phyloP scores from a whole-genome alignment of 2,797 vertebrate species.

The Podarcis siculus region DNA sequence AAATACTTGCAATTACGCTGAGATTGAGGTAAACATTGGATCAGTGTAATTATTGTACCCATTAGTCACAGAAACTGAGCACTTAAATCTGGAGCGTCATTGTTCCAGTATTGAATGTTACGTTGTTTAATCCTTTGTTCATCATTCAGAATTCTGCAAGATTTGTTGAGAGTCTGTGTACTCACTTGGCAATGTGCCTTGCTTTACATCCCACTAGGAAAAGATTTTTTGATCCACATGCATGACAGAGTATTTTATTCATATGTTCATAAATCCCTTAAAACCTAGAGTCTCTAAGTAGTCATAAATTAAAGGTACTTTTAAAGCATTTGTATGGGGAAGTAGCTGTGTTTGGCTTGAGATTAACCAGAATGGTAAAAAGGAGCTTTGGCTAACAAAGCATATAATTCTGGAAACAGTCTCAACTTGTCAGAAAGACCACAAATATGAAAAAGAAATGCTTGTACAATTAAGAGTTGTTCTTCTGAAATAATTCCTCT shows the following conservation, averaged over 20 bases:
- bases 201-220: constrained; percentile 7
- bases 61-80: neutral
- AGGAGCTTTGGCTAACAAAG: constrained; percentile 59
- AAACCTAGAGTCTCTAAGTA: constrained; percentile 41
- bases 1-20: neutral
- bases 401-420: constrained; percentile 20
- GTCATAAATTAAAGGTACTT: constrained; percentile 56
- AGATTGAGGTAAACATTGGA: neutral
- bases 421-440: constrained; percentile 1
- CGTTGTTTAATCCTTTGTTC: constrained; percentile 13
- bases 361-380: constrained; percentile 56
- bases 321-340: constrained; percentile 53
- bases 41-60: neutral
- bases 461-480: neutral
- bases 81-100: constrained; percentile 4
- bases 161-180: constrained; percentile 31
- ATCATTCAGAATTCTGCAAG: constrained; percentile 38
- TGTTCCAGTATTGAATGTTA: constrained; percentile 19
- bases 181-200: constrained; percentile 35
- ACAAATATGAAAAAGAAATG: neutral
- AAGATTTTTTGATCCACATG: constrained; percentile 57
- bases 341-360: constrained; percentile 59
- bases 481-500: constrained; percentile 20
- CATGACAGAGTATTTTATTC: constrained; percentile 28
- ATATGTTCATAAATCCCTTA: constrained; percentile 42